A percentile compares a stretch with the other conserved stretches of the same genome.
These are phyloP conservation scores for Gallinago paraguaiae DNA, from an alignment of 2,113 vertebrate genomes.

Conservation along the genomic window DNA sequence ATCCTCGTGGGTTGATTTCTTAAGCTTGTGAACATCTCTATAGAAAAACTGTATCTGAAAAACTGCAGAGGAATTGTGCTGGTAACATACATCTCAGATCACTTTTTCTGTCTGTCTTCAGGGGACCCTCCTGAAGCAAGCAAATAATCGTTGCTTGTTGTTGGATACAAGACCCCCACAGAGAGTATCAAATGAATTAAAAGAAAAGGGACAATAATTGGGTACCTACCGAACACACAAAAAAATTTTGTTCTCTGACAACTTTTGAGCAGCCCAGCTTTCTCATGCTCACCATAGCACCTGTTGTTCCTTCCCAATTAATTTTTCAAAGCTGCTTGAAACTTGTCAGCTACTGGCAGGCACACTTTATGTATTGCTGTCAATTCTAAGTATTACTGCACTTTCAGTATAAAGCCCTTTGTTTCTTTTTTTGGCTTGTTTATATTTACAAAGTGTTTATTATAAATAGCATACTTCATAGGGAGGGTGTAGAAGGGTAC, in stretches of 20 bases:
- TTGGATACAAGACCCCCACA: background rate
- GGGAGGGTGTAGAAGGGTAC: background rate
- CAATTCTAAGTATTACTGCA: background rate
- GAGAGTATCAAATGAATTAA: background rate
- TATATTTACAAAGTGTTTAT: background rate
- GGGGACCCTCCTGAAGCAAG: background rate
- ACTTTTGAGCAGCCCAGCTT: background rate
- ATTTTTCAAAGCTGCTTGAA: background rate
- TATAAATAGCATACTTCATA: background rate
- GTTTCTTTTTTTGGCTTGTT: background rate
- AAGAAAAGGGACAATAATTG: background rate
- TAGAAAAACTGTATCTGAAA: background rate
- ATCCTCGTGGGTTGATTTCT: background rate
- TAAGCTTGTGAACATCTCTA: background rate
- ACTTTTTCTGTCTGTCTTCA: background rate
- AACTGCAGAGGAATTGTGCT: background rate
- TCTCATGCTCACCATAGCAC: background rate
- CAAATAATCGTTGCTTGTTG: background rate
- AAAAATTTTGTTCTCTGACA: background rate
- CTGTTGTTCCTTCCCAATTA: background rate
- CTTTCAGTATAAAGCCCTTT: background rate
- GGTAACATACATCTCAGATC: background rate
- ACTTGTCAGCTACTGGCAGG: background rate
- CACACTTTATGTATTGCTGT: background rate
- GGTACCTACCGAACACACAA: background rate